Conservation (phyloP, 2,113 vertebrate genomes). For the Aleadryas rufinucha region DNA sequence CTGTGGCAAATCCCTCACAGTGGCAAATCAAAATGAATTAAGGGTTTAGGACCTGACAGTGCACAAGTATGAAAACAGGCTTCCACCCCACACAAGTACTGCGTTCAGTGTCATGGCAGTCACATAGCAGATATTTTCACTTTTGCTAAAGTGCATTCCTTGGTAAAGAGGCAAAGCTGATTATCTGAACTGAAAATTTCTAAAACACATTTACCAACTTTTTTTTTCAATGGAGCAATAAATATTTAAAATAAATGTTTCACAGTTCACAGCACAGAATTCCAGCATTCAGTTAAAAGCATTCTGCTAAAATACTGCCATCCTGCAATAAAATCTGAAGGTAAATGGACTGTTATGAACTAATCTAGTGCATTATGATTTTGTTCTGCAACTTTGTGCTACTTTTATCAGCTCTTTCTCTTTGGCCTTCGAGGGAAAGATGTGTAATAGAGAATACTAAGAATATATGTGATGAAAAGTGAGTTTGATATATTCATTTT, state of each 20-base stretch:
- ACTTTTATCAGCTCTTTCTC: neutral
- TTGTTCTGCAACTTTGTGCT: slow-evolving; percentile 7
- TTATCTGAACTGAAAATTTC: slow-evolving; percentile 47
- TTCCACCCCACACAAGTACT: neutral
- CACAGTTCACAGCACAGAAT: slow-evolving; percentile 38
- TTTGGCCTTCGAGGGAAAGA: slow-evolving; percentile 9
- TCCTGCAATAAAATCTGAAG: slow-evolving; percentile 31
- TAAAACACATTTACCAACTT: neutral
- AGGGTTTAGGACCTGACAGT: neutral
- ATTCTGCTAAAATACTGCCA: slow-evolving; percentile 20
- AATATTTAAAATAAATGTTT: slow-evolving; percentile 62
- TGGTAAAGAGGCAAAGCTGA: neutral
- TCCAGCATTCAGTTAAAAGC: slow-evolving; percentile 32
- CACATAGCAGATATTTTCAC: neutral
- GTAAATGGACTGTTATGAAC: slow-evolving; percentile 49
- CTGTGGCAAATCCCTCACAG: neutral
- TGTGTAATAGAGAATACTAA: neutral
- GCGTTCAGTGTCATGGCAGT: neutral
- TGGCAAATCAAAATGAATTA: neutral
- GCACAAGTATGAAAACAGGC: neutral
- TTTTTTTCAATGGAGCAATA: slow-evolving; percentile 24
- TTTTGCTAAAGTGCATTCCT: neutral
- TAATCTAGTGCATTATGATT: slow-evolving; percentile 28
- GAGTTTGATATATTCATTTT: neutral
- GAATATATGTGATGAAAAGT: neutral